Evolutionary conservation across 2,113 vertebrate species (phyloP).

Genomic region (Cervus canadensis): DNA sequence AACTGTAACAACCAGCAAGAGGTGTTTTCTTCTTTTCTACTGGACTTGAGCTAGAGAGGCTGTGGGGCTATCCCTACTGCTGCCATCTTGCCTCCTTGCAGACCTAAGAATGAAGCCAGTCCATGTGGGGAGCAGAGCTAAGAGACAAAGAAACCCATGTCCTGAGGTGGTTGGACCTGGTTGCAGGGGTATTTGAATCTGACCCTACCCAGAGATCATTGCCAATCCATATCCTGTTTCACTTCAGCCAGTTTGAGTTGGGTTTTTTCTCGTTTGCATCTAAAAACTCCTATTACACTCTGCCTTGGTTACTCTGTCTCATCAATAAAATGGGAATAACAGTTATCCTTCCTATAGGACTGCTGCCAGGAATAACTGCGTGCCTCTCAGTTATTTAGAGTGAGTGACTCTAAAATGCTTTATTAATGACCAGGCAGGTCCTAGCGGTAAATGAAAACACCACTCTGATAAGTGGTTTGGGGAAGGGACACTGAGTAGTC

Average conservation of each 20-base stretch:
- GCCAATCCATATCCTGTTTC: neutral
- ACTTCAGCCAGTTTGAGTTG: neutral
- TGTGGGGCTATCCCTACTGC: neutral
- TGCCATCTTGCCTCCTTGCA: neutral
- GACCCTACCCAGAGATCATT: neutral
- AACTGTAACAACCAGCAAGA: neutral
- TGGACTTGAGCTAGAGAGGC: neutral
- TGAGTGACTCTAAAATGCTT: neutral
- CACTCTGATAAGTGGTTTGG: neutral
- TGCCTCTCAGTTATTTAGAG: neutral
- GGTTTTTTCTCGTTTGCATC: neutral
- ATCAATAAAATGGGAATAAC: neutral
- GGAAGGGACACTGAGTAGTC: neutral
- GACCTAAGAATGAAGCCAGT: neutral
- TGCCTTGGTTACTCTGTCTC: neutral
- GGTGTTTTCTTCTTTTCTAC: neutral
- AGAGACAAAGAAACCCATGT: neutral
- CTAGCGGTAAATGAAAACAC: neutral
- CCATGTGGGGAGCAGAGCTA: neutral
- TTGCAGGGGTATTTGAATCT: neutral
- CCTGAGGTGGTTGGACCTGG: neutral
- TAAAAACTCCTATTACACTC: neutral
- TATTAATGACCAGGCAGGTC: neutral
- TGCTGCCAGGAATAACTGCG: neutral
- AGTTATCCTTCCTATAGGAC: neutral